These are phyloP conservation scores for Macaria liturata DNA, from an alignment of 2,888 invertebrate genomes.

Conservation along the genomic window DNA sequence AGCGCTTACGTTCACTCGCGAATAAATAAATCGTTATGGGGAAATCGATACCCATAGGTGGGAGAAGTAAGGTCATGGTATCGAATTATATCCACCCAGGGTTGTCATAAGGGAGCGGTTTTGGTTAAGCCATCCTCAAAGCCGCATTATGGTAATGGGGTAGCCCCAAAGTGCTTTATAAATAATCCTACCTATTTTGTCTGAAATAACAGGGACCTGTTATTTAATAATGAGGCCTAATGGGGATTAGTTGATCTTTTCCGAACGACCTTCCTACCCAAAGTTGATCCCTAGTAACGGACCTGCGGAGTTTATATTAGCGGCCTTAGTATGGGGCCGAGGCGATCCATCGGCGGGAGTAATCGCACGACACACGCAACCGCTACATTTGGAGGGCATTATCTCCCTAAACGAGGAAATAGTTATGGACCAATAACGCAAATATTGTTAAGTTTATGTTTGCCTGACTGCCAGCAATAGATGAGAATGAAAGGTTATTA, in stretches of 20 bases:
- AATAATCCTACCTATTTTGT: conserved; percentile 1
- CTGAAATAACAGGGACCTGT: not conserved
- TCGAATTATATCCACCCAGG: conserved; percentile 6
- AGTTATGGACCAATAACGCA: conserved; percentile 33
- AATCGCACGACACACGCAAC: conserved; percentile 67
- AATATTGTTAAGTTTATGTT: conserved; percentile 14
- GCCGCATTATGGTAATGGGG: conserved; percentile 2
- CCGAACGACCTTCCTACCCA: not conserved
- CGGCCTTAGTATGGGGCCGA: conserved; percentile 60
- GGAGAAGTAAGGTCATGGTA: conserved; percentile 12
- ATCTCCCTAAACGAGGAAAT: conserved; percentile 43
- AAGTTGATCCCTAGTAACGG: conserved; percentile 12
- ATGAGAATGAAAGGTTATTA: conserved; percentile 10
- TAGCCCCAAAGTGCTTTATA: conserved; percentile 2
- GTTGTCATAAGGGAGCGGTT: conserved; percentile 17
- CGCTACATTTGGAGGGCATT: conserved; percentile 49
- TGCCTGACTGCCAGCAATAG: conserved; percentile 11
- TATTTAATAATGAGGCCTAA: conserved; percentile 4
- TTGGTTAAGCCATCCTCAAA: conserved; percentile 4
- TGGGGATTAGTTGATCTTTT: conserved; percentile 6
- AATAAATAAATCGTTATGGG: conserved; percentile 27
- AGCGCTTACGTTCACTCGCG: conserved; percentile 2
- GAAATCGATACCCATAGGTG: conserved; percentile 35
- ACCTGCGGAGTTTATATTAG: conserved; percentile 45
- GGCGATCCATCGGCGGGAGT: conserved; percentile 59